Percentiles rank a stretch among this genome's conserved stretches.
phyloP scores from a whole-genome alignment of 2,888 invertebrate genomes.

The Thalpophila matura region DNA sequence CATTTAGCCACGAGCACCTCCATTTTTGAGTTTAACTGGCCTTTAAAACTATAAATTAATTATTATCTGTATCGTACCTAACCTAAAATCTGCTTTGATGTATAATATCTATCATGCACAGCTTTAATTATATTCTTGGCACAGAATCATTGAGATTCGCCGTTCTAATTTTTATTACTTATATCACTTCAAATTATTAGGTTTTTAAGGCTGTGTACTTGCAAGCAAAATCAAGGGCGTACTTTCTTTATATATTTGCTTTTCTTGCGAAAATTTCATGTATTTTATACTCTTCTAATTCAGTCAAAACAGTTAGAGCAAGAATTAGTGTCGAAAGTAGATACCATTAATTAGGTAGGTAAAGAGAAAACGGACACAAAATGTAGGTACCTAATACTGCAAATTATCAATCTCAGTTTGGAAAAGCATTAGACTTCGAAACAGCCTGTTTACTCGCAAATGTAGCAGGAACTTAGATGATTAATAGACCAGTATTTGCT shows the following conservation, averaged over 20 bases:
- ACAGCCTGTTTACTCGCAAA: slow-evolving; percentile 39
- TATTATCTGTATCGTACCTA: no score
- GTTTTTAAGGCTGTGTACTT: no score
- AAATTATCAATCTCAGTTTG: slow-evolving; percentile 9
- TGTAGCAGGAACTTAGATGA: slow-evolving; percentile 49
- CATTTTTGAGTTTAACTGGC: no score
- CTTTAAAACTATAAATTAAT: no score
- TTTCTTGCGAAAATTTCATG: no score
- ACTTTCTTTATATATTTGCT: no score
- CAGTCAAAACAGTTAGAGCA: neutral
- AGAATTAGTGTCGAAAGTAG: no score
- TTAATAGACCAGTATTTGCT: slow-evolving; percentile 53
- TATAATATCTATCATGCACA: neutral
- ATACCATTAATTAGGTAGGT: no score
- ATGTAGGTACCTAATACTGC: neutral
- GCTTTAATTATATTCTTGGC: slow-evolving; percentile 1
- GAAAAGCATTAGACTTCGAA: slow-evolving; percentile 25
- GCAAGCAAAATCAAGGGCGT: no score
- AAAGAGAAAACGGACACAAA: neutral
- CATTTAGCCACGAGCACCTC: no score
- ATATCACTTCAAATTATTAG: neutral
- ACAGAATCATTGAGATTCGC: neutral
- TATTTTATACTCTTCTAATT: neutral
- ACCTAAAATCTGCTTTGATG: neutral
- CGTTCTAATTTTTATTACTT: neutral